These are phyloP conservation scores for Buceros bicornis DNA, from an alignment of 2,797 vertebrate species.

Conservation along the genomic window DNA sequence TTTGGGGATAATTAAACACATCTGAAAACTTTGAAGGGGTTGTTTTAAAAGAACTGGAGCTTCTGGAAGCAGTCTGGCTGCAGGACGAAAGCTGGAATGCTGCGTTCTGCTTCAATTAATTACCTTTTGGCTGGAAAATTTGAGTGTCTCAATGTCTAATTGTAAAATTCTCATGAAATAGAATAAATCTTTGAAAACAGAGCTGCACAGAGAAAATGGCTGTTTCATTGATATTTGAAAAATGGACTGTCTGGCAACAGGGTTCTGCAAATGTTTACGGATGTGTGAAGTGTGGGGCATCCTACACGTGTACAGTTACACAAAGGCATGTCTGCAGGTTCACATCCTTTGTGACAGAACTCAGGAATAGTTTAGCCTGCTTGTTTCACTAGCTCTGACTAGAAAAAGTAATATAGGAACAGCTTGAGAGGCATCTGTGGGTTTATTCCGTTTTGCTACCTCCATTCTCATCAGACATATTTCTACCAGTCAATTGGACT, in stretches of 20 bases:
- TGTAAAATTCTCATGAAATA: neutral
- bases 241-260: neutral
- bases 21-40: neutral
- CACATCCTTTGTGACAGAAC: neutral
- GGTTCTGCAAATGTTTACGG: neutral
- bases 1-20: neutral
- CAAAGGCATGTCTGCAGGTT: neutral
- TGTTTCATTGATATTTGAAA: neutral
- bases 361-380: neutral
- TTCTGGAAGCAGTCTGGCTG: neutral
- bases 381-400: neutral
- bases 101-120: neutral
- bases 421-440: conserved; percentile 48
- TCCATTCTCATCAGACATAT: neutral
- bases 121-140: neutral
- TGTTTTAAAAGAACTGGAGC: neutral
- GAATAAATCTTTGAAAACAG: neutral
- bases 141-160: neutral
- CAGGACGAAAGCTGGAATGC: neutral
- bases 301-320: neutral
- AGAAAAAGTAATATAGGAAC: neutral
- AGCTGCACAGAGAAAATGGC: neutral
- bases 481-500: conserved; percentile 37
- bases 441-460: neutral
- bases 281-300: neutral